phyloP scores from a whole-genome alignment of 2,888 invertebrate genomes.

The Pimpla rufipes region DNA sequence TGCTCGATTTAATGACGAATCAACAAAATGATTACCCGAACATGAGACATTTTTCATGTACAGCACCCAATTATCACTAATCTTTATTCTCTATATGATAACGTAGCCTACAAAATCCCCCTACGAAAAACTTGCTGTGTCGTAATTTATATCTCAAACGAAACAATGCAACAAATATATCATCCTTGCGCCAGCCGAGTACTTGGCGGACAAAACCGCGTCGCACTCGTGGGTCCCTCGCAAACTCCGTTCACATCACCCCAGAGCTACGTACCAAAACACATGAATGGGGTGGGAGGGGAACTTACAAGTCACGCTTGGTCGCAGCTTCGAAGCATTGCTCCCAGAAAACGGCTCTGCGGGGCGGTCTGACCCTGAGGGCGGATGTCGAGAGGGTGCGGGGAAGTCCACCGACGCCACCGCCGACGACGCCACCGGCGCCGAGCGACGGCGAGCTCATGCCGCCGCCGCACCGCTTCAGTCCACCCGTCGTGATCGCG shows the following conservation, averaged over 20 bases:
- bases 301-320: slow-evolving; percentile 90
- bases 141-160: no score
- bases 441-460: slow-evolving; percentile 85
- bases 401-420: slow-evolving; percentile 86
- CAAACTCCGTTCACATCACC: neutral
- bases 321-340: slow-evolving; percentile 92
- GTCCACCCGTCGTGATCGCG: slow-evolving; percentile 71
- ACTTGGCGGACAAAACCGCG: neutral
- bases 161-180: no score
- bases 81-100: no score
- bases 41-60: no score
- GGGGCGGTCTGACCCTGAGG: slow-evolving; percentile 89
- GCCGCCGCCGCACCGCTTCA: slow-evolving; percentile 85
- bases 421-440: slow-evolving; percentile 75
- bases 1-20: no score
- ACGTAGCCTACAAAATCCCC: no score
- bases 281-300: neutral
- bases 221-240: no score
- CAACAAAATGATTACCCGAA: no score
- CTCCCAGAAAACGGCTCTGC: slow-evolving; percentile 94
- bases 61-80: no score
- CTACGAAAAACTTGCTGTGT: no score
- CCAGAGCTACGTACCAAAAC: neutral
- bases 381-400: slow-evolving; percentile 93
- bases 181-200: no score